A percentile compares a stretch with the other conserved stretches of the same genome.
Evolutionary conservation across 2,113 vertebrate species (phyloP).

Genomic region (Melospiza melodia): DNA sequence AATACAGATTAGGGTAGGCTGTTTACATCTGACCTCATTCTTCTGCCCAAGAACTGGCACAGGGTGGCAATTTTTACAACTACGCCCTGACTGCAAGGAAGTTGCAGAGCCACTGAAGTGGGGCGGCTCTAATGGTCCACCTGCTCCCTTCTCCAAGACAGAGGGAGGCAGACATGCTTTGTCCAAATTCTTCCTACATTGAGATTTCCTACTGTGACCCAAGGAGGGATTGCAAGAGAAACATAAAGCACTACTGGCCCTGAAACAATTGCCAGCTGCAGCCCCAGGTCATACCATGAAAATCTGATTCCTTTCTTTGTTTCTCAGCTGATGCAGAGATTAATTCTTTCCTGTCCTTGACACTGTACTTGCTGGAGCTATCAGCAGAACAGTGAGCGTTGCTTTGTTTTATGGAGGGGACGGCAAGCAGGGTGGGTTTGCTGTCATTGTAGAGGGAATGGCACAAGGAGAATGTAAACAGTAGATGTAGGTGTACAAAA

Average conservation of each 20-base stretch:
- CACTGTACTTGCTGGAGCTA: background rate
- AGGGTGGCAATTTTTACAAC: background rate
- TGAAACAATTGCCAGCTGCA: background rate
- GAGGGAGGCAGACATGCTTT: background rate
- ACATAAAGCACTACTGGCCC: background rate
- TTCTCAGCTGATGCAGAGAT: background rate
- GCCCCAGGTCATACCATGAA: background rate
- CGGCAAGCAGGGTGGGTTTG: background rate
- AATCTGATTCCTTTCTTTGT: background rate
- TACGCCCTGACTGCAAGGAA: background rate
- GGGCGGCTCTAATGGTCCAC: background rate
- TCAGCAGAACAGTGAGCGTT: background rate
- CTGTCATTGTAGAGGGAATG: rapidly evolving
- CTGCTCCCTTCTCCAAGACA: background rate
- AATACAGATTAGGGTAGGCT: background rate
- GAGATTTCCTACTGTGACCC: background rate
- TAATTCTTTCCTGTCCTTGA: background rate
- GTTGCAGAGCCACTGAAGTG: background rate
- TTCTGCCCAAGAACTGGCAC: background rate
- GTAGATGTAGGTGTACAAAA: background rate
- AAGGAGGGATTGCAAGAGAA: background rate
- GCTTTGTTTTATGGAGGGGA: background rate
- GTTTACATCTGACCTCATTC: background rate
- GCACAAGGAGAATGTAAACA: background rate
- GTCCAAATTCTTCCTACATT: background rate